Evolutionary conservation across 2,888 invertebrate genomes (phyloP).

Genomic region (Cheilosia pagana): DNA sequence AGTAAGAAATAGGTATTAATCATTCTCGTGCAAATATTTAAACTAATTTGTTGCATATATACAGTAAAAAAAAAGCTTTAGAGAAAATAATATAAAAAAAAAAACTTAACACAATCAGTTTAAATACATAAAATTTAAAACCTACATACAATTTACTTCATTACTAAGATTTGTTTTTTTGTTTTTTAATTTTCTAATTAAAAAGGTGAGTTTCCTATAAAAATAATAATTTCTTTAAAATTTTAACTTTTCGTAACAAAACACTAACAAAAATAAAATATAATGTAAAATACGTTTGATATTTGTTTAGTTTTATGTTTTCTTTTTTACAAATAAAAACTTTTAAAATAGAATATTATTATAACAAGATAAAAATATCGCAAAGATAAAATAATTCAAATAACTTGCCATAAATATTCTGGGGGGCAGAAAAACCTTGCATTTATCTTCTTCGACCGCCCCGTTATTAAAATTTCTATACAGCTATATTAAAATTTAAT

Average conservation of each 20-base stretch:
- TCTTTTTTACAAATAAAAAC: slow-evolving; percentile 33
- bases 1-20: slow-evolving; percentile 61
- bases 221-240: slow-evolving; percentile 21
- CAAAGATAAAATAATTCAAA: slow-evolving; percentile 54
- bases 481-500: slow-evolving; percentile 35
- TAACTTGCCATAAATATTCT: slow-evolving; percentile 26
- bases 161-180: slow-evolving; percentile 28
- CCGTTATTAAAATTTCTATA: slow-evolving; percentile 29
- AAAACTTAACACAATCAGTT: slow-evolving; percentile 59
- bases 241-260: slow-evolving; percentile 28
- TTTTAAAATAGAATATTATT: slow-evolving; percentile 40
- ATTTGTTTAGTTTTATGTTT: slow-evolving; percentile 28
- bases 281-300: slow-evolving; percentile 31
- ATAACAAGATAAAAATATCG: slow-evolving; percentile 32
- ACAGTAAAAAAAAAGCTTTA: slow-evolving; percentile 40
- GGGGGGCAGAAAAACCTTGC: slow-evolving; percentile 8
- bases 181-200: slow-evolving; percentile 43
- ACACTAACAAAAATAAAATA: slow-evolving; percentile 57
- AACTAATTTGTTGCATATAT: slow-evolving; percentile 57
- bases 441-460: slow-evolving; percentile 3
- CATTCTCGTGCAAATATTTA: slow-evolving; percentile 43
- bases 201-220: slow-evolving; percentile 10
- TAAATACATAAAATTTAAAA: slow-evolving; percentile 53
- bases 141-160: slow-evolving; percentile 45
- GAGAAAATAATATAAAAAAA: slow-evolving; percentile 21